Evolutionary conservation across 2,113 vertebrate species (phyloP), one percentile per base, ranked within the genome.

Genomic region (Corythornis cristatus): DNA sequence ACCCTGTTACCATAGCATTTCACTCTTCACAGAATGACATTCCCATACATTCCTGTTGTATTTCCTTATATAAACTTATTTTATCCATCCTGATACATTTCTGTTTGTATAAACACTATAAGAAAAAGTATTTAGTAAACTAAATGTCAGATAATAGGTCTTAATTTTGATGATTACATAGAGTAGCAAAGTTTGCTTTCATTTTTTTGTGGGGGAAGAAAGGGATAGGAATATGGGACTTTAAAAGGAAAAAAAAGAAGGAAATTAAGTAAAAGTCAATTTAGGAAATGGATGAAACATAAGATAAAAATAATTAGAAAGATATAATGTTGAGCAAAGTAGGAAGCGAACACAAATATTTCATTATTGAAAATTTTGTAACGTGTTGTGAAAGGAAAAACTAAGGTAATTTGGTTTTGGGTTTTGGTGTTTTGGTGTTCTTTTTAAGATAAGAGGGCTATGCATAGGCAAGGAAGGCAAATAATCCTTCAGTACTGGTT

Each of bases 1-100:
- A 89, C 70, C 33, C 28, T 48, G 60, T 93, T 94, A 50, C 73
- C 84, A 80, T 83, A 87, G 89, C 54, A 94, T 90, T 93, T 11
- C 20, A 33, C 62, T 91, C 67, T 73, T 48, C 62, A 74, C 35
- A 78, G 83, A 88, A 87, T 35, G 60, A 65, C 85, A 87, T 6
- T 71, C 42, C 40, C 11, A 6, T 65, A 79, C n/a, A n/a, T 87
- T 86, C 45, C n/a, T 76, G 23, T 53, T 83, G 13, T 77, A 56
- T 90, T 95, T 71, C 62, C 74, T 81, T 84, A 58, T 86, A 79
- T 93, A 76, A 88, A n/a, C 23, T 66, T 58, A 11, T 84, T 89
- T 78, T 46, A 28, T 82, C 25, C 28, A 68, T 89, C 64, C 54
- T 74, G 20, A 60, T 58, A 33, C 26, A 76, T 68, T 88, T 76